Base-by-base conservation (phyloP, 2,113 vertebrate genomes). In the Phalacrocorax pelagicus region DNA sequence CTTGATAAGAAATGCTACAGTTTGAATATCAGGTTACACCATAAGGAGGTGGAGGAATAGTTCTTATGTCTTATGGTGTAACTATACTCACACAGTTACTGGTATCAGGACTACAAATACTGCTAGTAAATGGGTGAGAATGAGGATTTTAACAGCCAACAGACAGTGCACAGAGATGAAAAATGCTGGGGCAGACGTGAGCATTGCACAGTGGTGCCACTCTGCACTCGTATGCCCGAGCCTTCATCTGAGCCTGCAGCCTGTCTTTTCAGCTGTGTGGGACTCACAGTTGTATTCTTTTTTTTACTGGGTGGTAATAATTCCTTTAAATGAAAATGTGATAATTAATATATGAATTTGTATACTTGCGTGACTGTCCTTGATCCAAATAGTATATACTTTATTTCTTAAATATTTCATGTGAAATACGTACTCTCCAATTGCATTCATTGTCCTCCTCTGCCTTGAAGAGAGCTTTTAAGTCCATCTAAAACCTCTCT, bases 161-260 rank as follows among this genome's bases (percentile, higher is more conserved):
- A 73, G 54, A 12, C 32, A 9, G 1, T 5, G 15, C 4, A 7
- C 29, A 74, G 59, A 58, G 23, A 40, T 36, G 38, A 62, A 62
- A 9, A 70, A 22, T 15, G 19, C 54, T 59, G 67, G 62, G 49
- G 23, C 52, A 44, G 27, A 78, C 34, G 46, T 52, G 49, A 81
- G 69, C 6, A 10, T 11, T 42, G 38, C 58, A 32, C 54, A 42
- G 87, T 11, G 5, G 44, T 51, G 49, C 29, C 63, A 9, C 42
- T 27, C 30, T 61, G 44, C 47, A 17, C 49, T 26, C 0, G 0
- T 46, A 5, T 57, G 40, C 55, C 42, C 15, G 1, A 27, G 24
- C 54, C 42, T 55, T n/a, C 51, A 26, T 7, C 18, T 1, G 1
- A 49, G 49, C 42, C 54, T 87, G 8, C 2, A 44, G 10, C 12